A percentile compares a stretch with the other conserved stretches of the same genome.
phyloP scores from a whole-genome alignment of 2,797 vertebrate genomes.

The Cryptoprocta ferox region DNA sequence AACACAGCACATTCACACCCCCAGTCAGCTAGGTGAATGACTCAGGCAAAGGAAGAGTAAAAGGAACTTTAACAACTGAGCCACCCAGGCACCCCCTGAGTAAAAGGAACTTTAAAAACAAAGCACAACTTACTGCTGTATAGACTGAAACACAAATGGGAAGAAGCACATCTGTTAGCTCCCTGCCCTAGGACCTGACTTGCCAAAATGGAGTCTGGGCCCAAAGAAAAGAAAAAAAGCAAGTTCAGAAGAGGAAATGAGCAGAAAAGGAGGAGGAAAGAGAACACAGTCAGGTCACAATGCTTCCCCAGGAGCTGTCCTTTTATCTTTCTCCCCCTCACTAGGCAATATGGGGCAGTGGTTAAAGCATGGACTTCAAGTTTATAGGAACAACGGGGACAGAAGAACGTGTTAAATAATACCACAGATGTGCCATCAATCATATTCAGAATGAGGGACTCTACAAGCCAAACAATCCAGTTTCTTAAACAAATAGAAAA shows the following conservation, averaged over 20 bases:
- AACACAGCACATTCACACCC: background rate
- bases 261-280: background rate
- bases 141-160: background rate
- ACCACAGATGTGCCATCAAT: background rate
- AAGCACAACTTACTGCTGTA: background rate
- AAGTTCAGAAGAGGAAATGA: background rate
- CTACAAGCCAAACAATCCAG: background rate
- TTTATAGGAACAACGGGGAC: background rate
- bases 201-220: background rate
- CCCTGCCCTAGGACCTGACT: background rate
- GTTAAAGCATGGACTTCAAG: background rate
- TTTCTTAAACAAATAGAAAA: background rate
- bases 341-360: background rate
- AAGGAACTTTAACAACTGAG: background rate
- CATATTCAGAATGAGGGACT: background rate
- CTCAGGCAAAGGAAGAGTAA: background rate
- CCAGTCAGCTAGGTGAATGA: background rate
- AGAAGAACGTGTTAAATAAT: background rate
- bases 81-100: too few species aligned
- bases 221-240: background rate
- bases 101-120: background rate
- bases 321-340: background rate
- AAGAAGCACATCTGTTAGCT: background rate
- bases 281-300: background rate
- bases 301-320: background rate